A percentile compares a stretch with the other conserved stretches of the same genome.
Evolutionary conservation across 2,888 invertebrate genomes (phyloP).

Genomic region (Agrotis puta): DNA sequence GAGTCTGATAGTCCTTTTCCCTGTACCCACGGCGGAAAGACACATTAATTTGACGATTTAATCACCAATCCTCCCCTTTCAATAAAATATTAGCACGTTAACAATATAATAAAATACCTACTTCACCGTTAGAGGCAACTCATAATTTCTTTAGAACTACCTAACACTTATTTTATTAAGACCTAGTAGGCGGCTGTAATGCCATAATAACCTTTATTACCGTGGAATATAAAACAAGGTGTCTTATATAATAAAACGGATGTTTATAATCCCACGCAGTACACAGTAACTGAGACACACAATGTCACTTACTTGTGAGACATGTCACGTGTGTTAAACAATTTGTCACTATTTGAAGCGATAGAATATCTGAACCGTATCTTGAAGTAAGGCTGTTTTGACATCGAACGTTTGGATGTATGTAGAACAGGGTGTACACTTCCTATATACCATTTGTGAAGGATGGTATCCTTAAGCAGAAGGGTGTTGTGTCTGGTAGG

Average conservation of each 20-base stretch:
- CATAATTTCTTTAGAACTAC: conserved; percentile 1
- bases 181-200: conserved; percentile 1
- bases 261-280: conserved; percentile 37
- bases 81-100: not conserved
- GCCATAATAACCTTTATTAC: conserved; percentile 18
- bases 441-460: too few relatives aligned
- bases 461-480: too few relatives aligned
- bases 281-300: conserved; percentile 25
- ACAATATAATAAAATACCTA: not conserved
- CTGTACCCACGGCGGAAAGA: too few relatives aligned
- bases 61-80: not conserved
- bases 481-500: too few relatives aligned
- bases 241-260: conserved; percentile 5
- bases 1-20: too few relatives aligned
- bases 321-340: conserved; percentile 33
- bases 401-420: not conserved
- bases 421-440: too few relatives aligned
- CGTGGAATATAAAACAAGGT: conserved; percentile 25
- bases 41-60: not conserved
- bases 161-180: conserved; percentile 3
- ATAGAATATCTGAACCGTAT: conserved; percentile 54
- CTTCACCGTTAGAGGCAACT: not conserved
- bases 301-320: conserved; percentile 11
- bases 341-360: conserved; percentile 61
- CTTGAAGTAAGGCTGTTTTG: conserved; percentile 14